Percentiles rank a stretch among this genome's conserved stretches.
These are phyloP conservation scores for Lucifuga dentata DNA, from an alignment of 2,113 vertebrate species.

Conservation along the genomic window DNA sequence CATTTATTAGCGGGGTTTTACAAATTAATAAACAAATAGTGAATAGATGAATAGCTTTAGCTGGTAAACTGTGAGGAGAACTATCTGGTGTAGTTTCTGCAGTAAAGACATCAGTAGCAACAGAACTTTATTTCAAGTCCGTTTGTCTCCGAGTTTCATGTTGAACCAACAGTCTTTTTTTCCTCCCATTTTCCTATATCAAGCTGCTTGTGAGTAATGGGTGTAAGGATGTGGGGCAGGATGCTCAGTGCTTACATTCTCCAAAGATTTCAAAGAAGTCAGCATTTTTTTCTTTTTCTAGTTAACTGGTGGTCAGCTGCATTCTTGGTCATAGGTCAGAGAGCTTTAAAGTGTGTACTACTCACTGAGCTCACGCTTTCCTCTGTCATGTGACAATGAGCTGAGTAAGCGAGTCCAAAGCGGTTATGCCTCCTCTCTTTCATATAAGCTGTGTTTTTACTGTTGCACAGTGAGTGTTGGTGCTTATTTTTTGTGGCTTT, in stretches of 20 bases:
- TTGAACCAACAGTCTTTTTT: background rate
- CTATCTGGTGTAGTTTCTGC: no score
- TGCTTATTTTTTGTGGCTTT: no score
- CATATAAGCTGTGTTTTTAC: constrained; percentile 9
- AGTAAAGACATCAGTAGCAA: background rate
- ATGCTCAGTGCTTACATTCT: constrained; percentile 53
- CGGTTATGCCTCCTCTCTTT: constrained; percentile 1
- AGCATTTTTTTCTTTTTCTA: constrained; percentile 57
- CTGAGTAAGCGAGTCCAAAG: constrained; percentile 58
- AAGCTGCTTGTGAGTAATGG: constrained; percentile 24
- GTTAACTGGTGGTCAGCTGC: constrained; percentile 54
- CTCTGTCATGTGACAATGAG: constrained; percentile 74
- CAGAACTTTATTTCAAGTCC: background rate
- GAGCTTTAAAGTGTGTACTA: constrained; percentile 55
- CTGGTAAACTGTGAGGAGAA: no score
- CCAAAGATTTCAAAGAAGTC: constrained; percentile 51
- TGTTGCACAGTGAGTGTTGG: no score
- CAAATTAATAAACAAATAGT: no score
- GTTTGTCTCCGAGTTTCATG: background rate
- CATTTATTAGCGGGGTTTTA: background rate
- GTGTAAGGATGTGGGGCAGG: constrained; percentile 48
- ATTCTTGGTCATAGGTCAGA: constrained; percentile 72
- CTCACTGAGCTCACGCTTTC: constrained; percentile 38
- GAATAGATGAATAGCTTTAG: no score
- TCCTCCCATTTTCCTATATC: background rate